Percentiles rank a stretch among this genome's conserved stretches.
These are phyloP conservation scores for Lordiphosa stackelbergi DNA, from an alignment of 1,140 invertebrate species.

Conservation along the genomic window DNA sequence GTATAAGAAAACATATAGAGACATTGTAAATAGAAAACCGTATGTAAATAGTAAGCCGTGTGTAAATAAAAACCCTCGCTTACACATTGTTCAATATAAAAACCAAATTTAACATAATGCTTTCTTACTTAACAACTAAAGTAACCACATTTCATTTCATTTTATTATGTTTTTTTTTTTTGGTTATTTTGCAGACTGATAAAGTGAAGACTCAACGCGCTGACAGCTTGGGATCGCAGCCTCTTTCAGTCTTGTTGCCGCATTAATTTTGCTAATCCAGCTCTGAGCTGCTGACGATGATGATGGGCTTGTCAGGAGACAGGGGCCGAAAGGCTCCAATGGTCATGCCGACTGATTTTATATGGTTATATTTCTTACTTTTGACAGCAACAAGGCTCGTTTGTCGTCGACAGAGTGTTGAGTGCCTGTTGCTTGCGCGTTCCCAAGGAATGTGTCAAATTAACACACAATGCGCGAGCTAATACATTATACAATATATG, in stretches of 20 bases:
- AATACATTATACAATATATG: constrained; percentile 74
- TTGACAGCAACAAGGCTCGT: constrained; percentile 71
- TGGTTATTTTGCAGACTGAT: constrained; percentile 19
- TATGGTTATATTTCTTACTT: constrained; percentile 71
- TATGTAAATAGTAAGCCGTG: no score
- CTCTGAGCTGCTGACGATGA: constrained; percentile 27
- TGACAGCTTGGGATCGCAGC: constrained; percentile 54
- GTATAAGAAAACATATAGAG: no score
- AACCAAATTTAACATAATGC: no score
- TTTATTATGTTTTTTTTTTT: background rate
- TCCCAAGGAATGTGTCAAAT: constrained; percentile 68
- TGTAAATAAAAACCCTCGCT: no score
- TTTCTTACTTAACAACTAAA: no score
- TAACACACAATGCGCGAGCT: constrained; percentile 69
- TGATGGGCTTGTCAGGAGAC: constrained; percentile 22
- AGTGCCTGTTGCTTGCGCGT: constrained; percentile 18
- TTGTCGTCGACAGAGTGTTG: constrained; percentile 64
- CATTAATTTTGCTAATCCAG: constrained; percentile 73
- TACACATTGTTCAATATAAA: no score
- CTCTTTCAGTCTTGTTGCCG: constrained; percentile 45
- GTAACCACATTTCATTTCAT: no score
- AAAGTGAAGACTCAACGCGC: constrained; percentile 48
- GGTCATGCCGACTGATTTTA: constrained; percentile 66
- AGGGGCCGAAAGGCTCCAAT: constrained; percentile 30
- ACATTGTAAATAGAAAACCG: no score